Evolutionary conservation across 2,113 vertebrate genomes (phyloP), one percentile per base, ranked within the genome.

Genomic region (Turdus rufiventris): DNA sequence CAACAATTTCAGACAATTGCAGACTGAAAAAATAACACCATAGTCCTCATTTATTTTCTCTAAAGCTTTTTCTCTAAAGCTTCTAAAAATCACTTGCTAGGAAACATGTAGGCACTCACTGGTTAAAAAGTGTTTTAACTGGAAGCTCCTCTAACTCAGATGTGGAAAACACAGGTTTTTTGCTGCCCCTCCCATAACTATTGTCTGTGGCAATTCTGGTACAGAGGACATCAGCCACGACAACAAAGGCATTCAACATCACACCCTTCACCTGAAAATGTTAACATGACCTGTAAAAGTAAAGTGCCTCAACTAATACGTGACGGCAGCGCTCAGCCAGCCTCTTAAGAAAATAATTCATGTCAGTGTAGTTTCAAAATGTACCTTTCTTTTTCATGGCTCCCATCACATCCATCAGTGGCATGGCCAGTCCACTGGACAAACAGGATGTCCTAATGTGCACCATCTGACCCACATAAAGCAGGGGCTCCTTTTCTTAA

Each of bases 1-100:
- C 89, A 94, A 86, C 58, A 72, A 85, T 36, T 92, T 95, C 96
- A 97, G 93, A 96, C 88, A 89, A 51, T 18, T 45, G 54, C 34
- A 74, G 56, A 50, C 73, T 88, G 45, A 82, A 95, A 89, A 72
- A 86, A 85, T 88, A 93, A 94, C 60, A 72, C 47, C 58, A 50
- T 75, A 61, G 17, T 50, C 92, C 72, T 80, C 51, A 43, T 53
- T 92, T 89, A 58, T 85, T 93, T 84, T 85, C 60, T 72, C 26
- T 91, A 57, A 72, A 82, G 50, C 36, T 85, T 5, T n/a, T n/a
- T n/a, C n/a, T n/a, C n/a, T n/a, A n/a, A n/a, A n/a, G n/a, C n/a
- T 89, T 86, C 72, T 70, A 51, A 54, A 33, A 65, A 50, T 53
- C 12, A 28, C 60, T 71, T 34, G 28, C 51, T 66, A 63, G 36